A percentile compares a stretch with the other conserved stretches of the same genome.
These are phyloP conservation scores for Shinisaurus crocodilurus DNA, from an alignment of 2,113 vertebrate genomes.

Conservation along the genomic window DNA sequence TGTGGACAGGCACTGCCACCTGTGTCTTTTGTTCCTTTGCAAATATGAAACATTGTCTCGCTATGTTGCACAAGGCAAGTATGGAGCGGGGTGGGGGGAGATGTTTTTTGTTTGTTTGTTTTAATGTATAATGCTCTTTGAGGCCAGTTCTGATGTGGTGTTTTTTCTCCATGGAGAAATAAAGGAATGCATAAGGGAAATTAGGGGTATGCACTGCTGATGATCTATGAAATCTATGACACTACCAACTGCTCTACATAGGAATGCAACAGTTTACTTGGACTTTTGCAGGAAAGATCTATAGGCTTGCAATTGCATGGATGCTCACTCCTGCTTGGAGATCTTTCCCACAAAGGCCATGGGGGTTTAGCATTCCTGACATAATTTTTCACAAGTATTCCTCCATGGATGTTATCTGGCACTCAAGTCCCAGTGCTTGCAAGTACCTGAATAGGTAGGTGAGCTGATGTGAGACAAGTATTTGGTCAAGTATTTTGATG, in stretches of 20 bases:
- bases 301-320: neutral
- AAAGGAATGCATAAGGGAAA: neutral
- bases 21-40: constrained; percentile 9
- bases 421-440: neutral
- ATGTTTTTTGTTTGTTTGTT: neutral
- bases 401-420: neutral
- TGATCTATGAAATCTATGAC: too few relatives aligned
- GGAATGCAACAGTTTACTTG: too few relatives aligned
- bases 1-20: neutral
- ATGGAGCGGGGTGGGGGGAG: too few relatives aligned
- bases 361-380: neutral
- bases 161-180: neutral
- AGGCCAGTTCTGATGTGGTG: neutral
- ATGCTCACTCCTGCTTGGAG: neutral
- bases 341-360: neutral
- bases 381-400: too few relatives aligned
- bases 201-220: neutral
- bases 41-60: neutral
- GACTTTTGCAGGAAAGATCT: neutral
- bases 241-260: neutral
- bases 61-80: neutral
- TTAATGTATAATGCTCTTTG: neutral
- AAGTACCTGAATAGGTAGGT: neutral
- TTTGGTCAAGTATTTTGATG: neutral
- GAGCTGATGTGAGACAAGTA: neutral